Base-by-base conservation (phyloP, 1,140 invertebrate species). In the Lepidotrigona ventralis region DNA sequence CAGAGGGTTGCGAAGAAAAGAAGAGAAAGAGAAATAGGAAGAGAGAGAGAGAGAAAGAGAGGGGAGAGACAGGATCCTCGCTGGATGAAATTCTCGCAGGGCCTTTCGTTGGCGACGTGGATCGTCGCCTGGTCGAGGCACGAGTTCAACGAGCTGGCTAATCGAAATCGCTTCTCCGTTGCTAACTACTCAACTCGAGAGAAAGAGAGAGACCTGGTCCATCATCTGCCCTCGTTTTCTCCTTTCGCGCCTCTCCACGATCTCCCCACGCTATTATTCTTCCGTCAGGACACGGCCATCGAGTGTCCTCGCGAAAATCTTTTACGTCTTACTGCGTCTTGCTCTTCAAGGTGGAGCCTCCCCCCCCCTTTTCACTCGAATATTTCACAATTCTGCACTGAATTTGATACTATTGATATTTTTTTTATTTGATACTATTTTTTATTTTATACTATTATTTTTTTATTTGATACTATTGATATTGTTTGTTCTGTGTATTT, bases 61-160 rank as follows among this genome's bases (percentile, higher is more conserved):
- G n/a, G 5, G 39, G n/a, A 15, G n/a, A 64, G 73, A 39, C 33
- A 68, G 39, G 39, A 46, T 8, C 39, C 39, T 46, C 39, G 33
- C 33, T 33, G 60, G 46, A 11, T 14, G 72, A 71, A 75, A 85
- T 76, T 51, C 83, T 81, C 79, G 66, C n/a, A 56, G 72, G 64
- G 66, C 29, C 21, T 54, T 58, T 17, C 23, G n/a, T 21, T 46
- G 75, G 60, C 68, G 71, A 78, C 75, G 80, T 72, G 68, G 74
- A 78, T 69, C 70, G 74, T 69, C 58, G 75, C 72, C 39, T 60
- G 54, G 73, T 71, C 39, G 83, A 71, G 69, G 23, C 19, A 58
- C 23, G 68, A 60, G 84, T 86, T 88, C 86, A 89, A 89, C 87
- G 88, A 90, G 88, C 87, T 90, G 87, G 83, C 85, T 89, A 89